These are phyloP conservation scores for Felis chaus DNA, from an alignment of 2,113 vertebrate genomes.

Conservation along the genomic window DNA sequence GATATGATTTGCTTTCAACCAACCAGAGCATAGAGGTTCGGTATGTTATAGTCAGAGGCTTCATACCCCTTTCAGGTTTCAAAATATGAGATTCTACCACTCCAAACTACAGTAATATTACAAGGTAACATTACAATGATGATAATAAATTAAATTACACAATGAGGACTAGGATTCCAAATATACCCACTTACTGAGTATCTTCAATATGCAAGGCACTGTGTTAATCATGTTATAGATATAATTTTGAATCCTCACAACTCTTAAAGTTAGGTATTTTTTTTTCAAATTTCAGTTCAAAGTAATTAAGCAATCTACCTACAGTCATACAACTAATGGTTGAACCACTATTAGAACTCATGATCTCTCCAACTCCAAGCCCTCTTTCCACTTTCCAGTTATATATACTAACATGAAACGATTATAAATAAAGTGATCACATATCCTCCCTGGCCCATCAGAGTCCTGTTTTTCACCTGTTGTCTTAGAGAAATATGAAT, in stretches of 20 bases:
- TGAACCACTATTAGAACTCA: neutral
- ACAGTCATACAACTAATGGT: neutral
- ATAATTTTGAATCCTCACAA: neutral
- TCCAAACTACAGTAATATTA: neutral
- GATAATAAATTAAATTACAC: neutral
- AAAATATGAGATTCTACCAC: neutral
- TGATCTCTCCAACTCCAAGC: neutral
- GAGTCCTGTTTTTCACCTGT: neutral
- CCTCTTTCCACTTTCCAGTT: neutral
- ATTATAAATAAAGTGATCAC: neutral
- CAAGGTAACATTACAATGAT: neutral
- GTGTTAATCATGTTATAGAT: neutral
- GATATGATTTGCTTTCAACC: neutral
- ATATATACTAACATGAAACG: neutral
- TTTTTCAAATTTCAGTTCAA: neutral
- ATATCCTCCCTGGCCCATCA: neutral
- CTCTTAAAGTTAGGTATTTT: neutral
- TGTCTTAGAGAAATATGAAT: neutral
- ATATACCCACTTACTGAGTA: neutral
- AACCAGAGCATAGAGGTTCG: neutral
- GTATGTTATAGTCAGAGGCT: neutral
- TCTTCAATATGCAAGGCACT: neutral
- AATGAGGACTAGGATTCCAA: neutral
- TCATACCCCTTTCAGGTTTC: neutral
- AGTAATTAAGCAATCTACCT: neutral